Percentiles rank a stretch among this genome's conserved stretches.
Conservation (phyloP, 2,113 vertebrate species). For the Daphoenositta chrysoptera region DNA sequence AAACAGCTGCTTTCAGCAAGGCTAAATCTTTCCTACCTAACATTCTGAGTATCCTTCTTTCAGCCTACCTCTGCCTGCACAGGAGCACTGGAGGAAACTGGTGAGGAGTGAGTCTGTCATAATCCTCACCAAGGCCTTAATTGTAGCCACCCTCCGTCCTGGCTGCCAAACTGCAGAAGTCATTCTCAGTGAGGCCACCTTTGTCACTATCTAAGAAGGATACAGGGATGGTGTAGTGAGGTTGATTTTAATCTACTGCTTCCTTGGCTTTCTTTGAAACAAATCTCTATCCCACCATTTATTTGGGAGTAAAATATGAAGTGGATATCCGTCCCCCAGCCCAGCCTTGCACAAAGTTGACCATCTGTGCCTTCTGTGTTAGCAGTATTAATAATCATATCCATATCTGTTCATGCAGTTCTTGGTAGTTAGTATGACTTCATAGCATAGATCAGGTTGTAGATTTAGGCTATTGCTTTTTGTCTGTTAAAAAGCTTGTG, state of each 20-base stretch:
- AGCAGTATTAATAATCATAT: neutral
- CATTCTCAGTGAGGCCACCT: neutral
- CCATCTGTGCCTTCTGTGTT: neutral
- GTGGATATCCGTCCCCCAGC: neutral
- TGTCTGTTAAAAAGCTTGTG: neutral
- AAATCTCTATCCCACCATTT: neutral
- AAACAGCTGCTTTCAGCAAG: neutral
- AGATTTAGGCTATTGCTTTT: neutral
- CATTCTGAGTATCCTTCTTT: neutral
- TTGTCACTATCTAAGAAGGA: neutral
- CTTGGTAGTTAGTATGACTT: neutral
- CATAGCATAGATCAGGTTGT: neutral
- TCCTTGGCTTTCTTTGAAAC: neutral
- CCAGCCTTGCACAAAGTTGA: neutral
- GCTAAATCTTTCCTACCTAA: neutral
- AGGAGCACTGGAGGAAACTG: neutral
- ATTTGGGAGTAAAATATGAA: neutral
- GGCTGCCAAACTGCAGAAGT: neutral
- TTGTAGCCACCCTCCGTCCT: neutral
- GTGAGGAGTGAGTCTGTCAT: neutral
- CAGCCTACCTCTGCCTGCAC: neutral
- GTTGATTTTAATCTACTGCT: neutral
- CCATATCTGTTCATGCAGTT: neutral
- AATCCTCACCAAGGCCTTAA: neutral
- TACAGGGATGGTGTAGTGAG: neutral